Percentiles rank a stretch among this genome's conserved stretches.
Conservation (phyloP, 2,888 invertebrate species). For the Willowsia nigromaculata region DNA sequence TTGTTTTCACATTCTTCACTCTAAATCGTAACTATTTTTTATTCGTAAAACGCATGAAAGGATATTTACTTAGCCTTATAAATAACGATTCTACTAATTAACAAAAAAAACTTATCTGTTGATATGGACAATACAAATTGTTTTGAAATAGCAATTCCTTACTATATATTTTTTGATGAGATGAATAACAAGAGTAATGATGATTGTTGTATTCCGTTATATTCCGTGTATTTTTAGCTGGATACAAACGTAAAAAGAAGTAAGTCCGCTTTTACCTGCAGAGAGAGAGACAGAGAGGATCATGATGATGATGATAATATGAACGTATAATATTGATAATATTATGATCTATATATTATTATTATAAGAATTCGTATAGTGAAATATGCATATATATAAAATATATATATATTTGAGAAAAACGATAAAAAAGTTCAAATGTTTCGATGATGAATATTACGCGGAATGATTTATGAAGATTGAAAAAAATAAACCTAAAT, state of each 20-base stretch:
- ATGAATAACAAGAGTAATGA: too few species aligned
- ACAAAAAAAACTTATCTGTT: neutral
- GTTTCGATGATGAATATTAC: constrained; percentile 35
- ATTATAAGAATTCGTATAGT: neutral
- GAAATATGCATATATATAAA: neutral
- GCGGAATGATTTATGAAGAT: constrained; percentile 11
- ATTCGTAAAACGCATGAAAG: too few species aligned
- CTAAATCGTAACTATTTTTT: neutral
- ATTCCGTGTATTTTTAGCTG: constrained; percentile 52
- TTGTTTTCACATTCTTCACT: neutral
- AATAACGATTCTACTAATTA: neutral
- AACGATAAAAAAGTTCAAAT: constrained; percentile 68
- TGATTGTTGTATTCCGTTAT: constrained; percentile 54
- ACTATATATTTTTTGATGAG: neutral
- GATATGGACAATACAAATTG: neutral
- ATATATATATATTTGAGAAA: constrained; percentile 40
- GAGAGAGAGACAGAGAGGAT: constrained; percentile 39
- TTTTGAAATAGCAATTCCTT: neutral
- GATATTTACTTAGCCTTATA: neutral
- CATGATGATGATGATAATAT: constrained; percentile 53
- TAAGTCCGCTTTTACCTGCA: constrained; percentile 66
- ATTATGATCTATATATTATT: constrained; percentile 1
- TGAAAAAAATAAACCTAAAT: constrained; percentile 18
- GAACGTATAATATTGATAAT: neutral
- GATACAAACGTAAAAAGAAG: constrained; percentile 70